phyloP scores from a whole-genome alignment of 1,140 invertebrate species.

The Megathymus violae region DNA sequence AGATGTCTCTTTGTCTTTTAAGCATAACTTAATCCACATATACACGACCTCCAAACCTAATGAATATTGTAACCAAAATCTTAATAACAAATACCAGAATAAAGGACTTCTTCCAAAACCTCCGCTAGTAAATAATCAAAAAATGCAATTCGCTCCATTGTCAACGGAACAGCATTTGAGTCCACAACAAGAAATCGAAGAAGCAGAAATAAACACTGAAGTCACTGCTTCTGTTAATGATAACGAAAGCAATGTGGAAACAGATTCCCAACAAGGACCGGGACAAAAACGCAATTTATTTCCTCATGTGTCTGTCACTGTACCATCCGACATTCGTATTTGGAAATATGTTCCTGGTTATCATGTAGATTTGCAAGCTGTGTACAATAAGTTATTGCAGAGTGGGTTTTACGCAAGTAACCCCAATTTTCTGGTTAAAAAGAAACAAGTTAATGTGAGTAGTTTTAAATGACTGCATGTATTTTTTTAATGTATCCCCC shows the following conservation, averaged over 20 bases:
- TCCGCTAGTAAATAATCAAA: constrained; percentile 1
- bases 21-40: constrained; percentile 1
- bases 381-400: constrained; percentile 1
- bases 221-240: neutral
- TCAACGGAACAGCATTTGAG: neutral
- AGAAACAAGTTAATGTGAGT: constrained; percentile 11
- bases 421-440: constrained; percentile 14
- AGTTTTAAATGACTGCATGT: neutral
- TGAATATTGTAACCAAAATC: neutral
- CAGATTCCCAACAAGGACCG: neutral
- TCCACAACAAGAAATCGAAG: neutral
- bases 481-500: neutral
- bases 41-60: constrained; percentile 6
- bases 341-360: neutral
- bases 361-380: constrained; percentile 3
- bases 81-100: neutral
- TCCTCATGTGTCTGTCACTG: neutral
- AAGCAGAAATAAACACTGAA: neutral
- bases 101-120: neutral
- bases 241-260: neutral
- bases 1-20: constrained; percentile 11
- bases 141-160: constrained; percentile 20
- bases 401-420: neutral
- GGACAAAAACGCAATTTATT: neutral
- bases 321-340: neutral